Evolutionary conservation across 2,113 vertebrate species (phyloP).

Genomic region (Gadus macrocephalus): DNA sequence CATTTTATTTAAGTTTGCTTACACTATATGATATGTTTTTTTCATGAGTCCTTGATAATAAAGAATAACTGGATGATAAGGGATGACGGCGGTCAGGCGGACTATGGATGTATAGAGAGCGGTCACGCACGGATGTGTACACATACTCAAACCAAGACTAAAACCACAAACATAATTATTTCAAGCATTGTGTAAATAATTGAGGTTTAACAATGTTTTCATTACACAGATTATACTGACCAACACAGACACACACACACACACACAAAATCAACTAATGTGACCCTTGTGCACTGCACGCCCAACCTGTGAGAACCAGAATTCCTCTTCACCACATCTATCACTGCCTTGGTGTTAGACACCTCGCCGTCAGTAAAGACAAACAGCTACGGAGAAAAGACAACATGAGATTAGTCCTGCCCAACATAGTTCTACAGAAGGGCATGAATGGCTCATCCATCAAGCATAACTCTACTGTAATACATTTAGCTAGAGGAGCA

Average conservation of each 20-base stretch:
- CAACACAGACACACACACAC: not conserved
- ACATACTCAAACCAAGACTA: no score
- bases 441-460: not conserved
- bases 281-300: not conserved
- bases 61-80: no score
- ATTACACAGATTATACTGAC: no score
- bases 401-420: not conserved
- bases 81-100: no score
- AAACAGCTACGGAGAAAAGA: conserved; percentile 71
- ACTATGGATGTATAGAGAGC: no score
- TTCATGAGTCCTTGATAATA: no score
- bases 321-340: conserved; percentile 70
- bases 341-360: conserved; percentile 70
- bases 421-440: not conserved
- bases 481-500: not conserved
- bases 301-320: conserved; percentile 73
- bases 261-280: not conserved
- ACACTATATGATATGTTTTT: no score
- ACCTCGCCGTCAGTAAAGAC: conserved; percentile 88
- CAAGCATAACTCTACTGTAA: not conserved
- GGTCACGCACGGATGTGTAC: no score
- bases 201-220: no score
- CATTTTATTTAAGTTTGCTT: no score
- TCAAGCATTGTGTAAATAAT: no score
- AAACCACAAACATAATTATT: no score